These are phyloP conservation scores for Nematolebias whitei DNA, from an alignment of 2,113 vertebrate genomes.

Conservation along the genomic window DNA sequence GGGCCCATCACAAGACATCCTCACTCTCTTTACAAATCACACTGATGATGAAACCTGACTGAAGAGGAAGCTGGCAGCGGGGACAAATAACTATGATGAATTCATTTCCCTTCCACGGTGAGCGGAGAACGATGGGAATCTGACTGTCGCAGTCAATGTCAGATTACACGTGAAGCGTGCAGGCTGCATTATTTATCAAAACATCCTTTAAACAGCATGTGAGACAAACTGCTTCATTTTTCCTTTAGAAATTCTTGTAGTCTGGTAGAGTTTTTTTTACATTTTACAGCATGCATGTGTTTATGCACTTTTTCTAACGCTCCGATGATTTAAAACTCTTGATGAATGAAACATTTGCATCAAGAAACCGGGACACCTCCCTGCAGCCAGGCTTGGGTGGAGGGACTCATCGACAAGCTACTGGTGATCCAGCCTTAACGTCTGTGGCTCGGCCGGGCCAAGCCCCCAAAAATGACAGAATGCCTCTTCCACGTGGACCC, in stretches of 20 bases:
- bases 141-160: slow-evolving; percentile 48
- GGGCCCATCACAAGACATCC: slow-evolving; percentile 43
- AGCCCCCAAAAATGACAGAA: no score
- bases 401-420: no score
- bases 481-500: no score
- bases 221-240: slow-evolving; percentile 43
- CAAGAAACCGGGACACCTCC: no score
- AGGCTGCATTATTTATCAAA: slow-evolving; percentile 72
- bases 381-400: no score
- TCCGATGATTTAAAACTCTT: no score
- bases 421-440: no score
- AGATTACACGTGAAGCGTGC: slow-evolving; percentile 56
- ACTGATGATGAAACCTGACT: slow-evolving; percentile 61
- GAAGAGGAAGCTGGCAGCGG: slow-evolving; percentile 46
- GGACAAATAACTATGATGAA: slow-evolving; percentile 67
- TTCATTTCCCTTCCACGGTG: slow-evolving; percentile 51
- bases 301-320: neutral
- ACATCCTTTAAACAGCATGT: slow-evolving; percentile 62
- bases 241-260: slow-evolving; percentile 25
- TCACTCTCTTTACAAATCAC: slow-evolving; percentile 62
- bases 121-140: slow-evolving; percentile 31
- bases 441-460: no score
- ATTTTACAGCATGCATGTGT: neutral
- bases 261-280: neutral
- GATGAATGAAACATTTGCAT: no score